Evolutionary conservation across 1,140 invertebrate genomes (phyloP).

Genomic region (Doryteuthis pealeii): DNA sequence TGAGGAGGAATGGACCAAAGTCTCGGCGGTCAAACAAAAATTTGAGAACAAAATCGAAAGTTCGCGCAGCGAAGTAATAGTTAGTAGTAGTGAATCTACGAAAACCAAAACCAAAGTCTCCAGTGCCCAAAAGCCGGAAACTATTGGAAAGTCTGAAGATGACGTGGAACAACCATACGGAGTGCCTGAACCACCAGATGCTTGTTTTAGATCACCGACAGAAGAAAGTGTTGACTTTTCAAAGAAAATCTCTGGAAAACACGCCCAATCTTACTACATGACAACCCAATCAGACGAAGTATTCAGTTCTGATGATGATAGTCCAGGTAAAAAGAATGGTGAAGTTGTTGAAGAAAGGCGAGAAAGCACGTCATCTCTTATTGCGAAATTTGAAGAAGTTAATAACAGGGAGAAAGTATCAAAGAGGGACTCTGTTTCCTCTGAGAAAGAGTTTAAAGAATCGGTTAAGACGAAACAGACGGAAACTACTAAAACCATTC

Average conservation of each 20-base stretch:
- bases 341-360: background rate
- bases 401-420: background rate
- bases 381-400: background rate
- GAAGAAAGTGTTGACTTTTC: constrained; percentile 2
- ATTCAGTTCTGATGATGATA: constrained; percentile 13
- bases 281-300: background rate
- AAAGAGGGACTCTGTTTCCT: background rate
- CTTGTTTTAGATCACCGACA: background rate
- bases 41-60: background rate
- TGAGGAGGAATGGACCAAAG: background rate
- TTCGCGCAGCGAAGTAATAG: constrained; percentile 32
- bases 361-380: background rate
- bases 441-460: background rate
- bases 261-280: constrained; percentile 8
- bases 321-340: background rate
- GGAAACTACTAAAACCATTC: background rate
- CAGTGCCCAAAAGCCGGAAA: background rate
- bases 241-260: background rate
- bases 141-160: background rate
- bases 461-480: background rate
- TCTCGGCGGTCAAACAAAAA: background rate
- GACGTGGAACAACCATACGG: background rate
- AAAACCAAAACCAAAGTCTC: constrained; percentile 22
- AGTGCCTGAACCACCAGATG: background rate
- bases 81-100: constrained; percentile 30